Conservation (phyloP, 2,113 vertebrate species). For the Shinisaurus crocodilurus region DNA sequence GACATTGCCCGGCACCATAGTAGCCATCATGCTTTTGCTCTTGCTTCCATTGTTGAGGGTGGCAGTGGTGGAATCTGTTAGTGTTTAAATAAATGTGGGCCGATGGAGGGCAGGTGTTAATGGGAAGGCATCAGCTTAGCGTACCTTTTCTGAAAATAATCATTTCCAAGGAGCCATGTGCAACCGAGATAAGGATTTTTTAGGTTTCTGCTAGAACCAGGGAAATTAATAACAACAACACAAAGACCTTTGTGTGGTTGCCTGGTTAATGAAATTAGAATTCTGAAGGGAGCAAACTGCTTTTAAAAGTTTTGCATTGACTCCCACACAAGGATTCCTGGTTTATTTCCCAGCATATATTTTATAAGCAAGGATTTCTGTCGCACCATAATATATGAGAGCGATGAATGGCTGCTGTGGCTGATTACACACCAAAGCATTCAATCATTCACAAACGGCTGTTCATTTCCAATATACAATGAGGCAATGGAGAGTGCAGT, state of each 20-base stretch:
- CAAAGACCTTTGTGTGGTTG: constrained; percentile 28
- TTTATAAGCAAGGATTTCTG: constrained; percentile 52
- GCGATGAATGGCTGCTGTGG: constrained; percentile 24
- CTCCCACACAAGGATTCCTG: background rate
- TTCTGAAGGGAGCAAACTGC: constrained; percentile 39
- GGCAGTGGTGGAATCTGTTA: constrained; percentile 42
- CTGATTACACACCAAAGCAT: constrained; percentile 43
- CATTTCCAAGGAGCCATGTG: constrained; percentile 51
- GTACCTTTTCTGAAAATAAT: constrained; percentile 59
- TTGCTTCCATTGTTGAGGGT: constrained; percentile 34
- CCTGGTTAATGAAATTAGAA: constrained; percentile 52
- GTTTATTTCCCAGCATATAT: constrained; percentile 29
- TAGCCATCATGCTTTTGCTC: background rate
- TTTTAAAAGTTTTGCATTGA: constrained; percentile 48
- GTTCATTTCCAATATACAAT: constrained; percentile 26
- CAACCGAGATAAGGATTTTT: constrained; percentile 63
- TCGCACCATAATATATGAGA: constrained; percentile 45
- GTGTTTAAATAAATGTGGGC: constrained; percentile 45
- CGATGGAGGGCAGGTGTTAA: constrained; percentile 51
- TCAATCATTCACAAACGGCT: constrained; percentile 40
- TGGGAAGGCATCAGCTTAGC: constrained; percentile 43
- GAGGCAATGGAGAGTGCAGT: background rate
- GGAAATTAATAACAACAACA: constrained; percentile 39
- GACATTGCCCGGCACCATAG: constrained; percentile 10
- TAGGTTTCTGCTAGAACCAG: constrained; percentile 35